These are phyloP conservation scores for Metalampra italica DNA, from an alignment of 2,888 invertebrate species.

Conservation along the genomic window DNA sequence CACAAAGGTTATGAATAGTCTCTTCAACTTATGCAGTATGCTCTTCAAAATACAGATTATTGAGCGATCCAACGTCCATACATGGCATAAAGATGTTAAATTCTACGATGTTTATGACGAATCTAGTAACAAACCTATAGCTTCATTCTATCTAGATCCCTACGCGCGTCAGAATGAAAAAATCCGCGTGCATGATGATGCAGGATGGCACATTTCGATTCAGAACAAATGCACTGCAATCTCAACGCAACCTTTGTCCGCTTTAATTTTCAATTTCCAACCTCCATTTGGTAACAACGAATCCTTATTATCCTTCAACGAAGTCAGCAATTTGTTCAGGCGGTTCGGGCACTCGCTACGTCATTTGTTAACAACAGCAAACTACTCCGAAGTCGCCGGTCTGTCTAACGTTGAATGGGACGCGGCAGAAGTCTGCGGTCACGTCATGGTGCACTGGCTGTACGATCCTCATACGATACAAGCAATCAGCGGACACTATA, in stretches of 20 bases:
- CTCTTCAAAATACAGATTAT: slow-evolving; percentile 88
- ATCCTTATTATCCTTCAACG: slow-evolving; percentile 85
- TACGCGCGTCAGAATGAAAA: slow-evolving; percentile 84
- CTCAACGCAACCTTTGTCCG: slow-evolving; percentile 84
- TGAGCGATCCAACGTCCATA: slow-evolving; percentile 81
- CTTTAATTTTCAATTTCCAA: slow-evolving; percentile 90
- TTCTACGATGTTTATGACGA: slow-evolving; percentile 89
- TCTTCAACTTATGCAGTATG: slow-evolving; percentile 86
- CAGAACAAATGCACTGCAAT: slow-evolving; percentile 83
- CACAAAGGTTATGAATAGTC: slow-evolving; percentile 86
- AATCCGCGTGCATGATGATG: slow-evolving; percentile 76
- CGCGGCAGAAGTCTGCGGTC: slow-evolving; percentile 89
- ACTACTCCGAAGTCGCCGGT: slow-evolving; percentile 91
- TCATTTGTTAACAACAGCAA: slow-evolving; percentile 88
- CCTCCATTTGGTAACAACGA: slow-evolving; percentile 81
- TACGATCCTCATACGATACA: slow-evolving; percentile 80
- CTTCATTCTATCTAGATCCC: slow-evolving; percentile 92
- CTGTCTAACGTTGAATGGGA: slow-evolving; percentile 96
- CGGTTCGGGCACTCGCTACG: slow-evolving; percentile 94
- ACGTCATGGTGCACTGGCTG: slow-evolving; percentile 90
- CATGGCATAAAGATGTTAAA: slow-evolving; percentile 92
- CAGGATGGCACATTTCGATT: slow-evolving; percentile 89
- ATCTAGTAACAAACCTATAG: slow-evolving; percentile 80
- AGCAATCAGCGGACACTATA: slow-evolving; percentile 85
- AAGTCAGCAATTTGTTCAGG: slow-evolving; percentile 87